Evolutionary conservation across 2,888 invertebrate genomes (phyloP).

Genomic region (Eristalis pertinax): DNA sequence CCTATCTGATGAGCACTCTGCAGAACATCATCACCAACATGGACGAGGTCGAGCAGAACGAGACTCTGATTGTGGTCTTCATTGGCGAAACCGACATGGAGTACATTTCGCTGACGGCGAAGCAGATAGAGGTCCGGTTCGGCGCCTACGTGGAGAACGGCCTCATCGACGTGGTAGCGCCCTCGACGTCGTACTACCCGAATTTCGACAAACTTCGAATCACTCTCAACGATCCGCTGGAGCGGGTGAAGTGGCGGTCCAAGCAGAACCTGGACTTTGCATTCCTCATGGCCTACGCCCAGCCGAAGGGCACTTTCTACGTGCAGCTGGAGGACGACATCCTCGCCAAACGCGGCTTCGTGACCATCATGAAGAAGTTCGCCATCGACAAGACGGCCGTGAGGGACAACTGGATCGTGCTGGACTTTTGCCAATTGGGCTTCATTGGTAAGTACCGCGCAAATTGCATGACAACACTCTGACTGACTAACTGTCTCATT

Average conservation of each 20-base stretch:
- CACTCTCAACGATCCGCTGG: slow-evolving; percentile 92
- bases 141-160: slow-evolving; percentile 88
- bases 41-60: slow-evolving; percentile 87
- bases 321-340: slow-evolving; percentile 97
- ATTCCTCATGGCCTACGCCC: slow-evolving; percentile 96
- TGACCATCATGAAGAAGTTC: slow-evolving; percentile 92
- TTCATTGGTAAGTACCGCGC: slow-evolving; percentile 88
- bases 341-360: slow-evolving; percentile 91
- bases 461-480: neutral
- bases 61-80: slow-evolving; percentile 92
- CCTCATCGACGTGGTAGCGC: slow-evolving; percentile 93
- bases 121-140: slow-evolving; percentile 90
- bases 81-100: slow-evolving; percentile 93
- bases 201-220: slow-evolving; percentile 88
- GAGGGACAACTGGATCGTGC: slow-evolving; percentile 91
- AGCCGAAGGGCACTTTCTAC: slow-evolving; percentile 93
- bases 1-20: slow-evolving; percentile 92
- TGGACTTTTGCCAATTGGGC: slow-evolving; percentile 96
- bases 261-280: slow-evolving; percentile 97
- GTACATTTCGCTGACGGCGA: slow-evolving; percentile 88
- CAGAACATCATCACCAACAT: slow-evolving; percentile 92
- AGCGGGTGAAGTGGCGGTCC: slow-evolving; percentile 94
- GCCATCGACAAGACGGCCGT: slow-evolving; percentile 88
- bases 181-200: slow-evolving; percentile 93
- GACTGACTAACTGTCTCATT: slow-evolving; percentile 28